phyloP scores from a whole-genome alignment of 2,888 invertebrate genomes.

The Ceramica pisi region DNA sequence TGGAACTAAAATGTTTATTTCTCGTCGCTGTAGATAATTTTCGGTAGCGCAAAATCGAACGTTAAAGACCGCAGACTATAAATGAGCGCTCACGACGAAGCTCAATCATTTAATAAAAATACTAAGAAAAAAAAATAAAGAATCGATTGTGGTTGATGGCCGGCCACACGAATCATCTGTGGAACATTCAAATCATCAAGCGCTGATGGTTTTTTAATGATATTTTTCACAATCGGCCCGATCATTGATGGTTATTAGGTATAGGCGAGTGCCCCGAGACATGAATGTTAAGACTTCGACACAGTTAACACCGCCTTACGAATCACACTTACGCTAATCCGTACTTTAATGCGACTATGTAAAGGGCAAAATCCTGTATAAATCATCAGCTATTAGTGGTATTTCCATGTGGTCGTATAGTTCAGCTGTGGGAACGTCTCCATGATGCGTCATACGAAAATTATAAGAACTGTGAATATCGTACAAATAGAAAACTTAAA shows the following conservation, averaged over 20 bases:
- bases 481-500: conserved; percentile 52
- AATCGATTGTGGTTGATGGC: conserved; percentile 90
- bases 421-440: conserved; percentile 62
- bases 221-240: conserved; percentile 91
- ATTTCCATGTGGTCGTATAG: conserved; percentile 67
- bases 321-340: conserved; percentile 68
- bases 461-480: conserved; percentile 58
- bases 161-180: conserved; percentile 83
- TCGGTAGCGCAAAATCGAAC: conserved; percentile 70
- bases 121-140: conserved; percentile 80
- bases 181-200: conserved; percentile 88
- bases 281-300: conserved; percentile 77
- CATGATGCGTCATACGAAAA: conserved; percentile 64
- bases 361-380: conserved; percentile 66
- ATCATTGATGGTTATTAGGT: conserved; percentile 90
- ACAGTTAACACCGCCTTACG: conserved; percentile 65
- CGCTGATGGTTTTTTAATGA: conserved; percentile 91
- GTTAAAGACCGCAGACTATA: conserved; percentile 68
- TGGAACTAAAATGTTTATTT: conserved; percentile 17
- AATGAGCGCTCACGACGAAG: conserved; percentile 73
- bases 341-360: conserved; percentile 64
- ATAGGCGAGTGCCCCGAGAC: conserved; percentile 86
- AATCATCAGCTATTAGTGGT: conserved; percentile 67
- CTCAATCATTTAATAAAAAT: conserved; percentile 88
- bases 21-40: conserved; percentile 35